Evolutionary conservation across 2,113 vertebrate species (phyloP).

Genomic region (Paradisaea rubra): DNA sequence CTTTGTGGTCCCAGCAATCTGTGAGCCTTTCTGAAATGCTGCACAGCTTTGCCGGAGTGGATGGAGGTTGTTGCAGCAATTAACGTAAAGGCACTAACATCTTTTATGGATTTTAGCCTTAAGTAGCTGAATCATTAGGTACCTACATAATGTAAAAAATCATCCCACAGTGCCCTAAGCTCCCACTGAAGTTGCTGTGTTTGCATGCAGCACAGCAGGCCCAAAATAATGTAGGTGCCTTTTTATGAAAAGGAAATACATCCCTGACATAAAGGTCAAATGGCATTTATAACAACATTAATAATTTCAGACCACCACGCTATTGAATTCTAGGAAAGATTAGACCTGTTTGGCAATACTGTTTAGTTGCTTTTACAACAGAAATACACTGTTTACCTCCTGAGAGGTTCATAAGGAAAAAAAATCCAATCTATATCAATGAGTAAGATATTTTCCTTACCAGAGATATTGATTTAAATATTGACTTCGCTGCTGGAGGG

Average conservation of each 20-base stretch:
- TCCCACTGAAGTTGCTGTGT: not conserved
- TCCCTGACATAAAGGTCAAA: slow-evolving; percentile 14
- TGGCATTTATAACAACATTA: slow-evolving; percentile 34
- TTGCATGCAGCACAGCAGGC: not conserved
- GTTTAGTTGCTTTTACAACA: slow-evolving; percentile 23
- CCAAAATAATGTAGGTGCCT: not conserved
- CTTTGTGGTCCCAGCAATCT: not conserved
- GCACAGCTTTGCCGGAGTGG: not conserved
- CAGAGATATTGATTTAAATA: slow-evolving; percentile 67
- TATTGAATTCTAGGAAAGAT: slow-evolving; percentile 40
- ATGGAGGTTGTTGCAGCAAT: not conserved
- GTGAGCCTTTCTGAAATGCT: not conserved
- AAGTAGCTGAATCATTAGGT: not conserved
- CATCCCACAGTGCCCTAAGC: not conserved
- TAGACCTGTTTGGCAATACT: slow-evolving; percentile 19
- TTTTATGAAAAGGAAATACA: not conserved
- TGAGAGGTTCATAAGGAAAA: slow-evolving; percentile 63
- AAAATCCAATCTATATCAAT: slow-evolving; percentile 54
- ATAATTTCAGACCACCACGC: slow-evolving; percentile 23
- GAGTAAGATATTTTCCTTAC: slow-evolving; percentile 67
- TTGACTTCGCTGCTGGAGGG: slow-evolving; percentile 49
- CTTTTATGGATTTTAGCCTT: not conserved
- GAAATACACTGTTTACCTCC: slow-evolving; percentile 47
- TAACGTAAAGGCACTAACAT: not conserved
- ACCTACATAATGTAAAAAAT: not conserved